Conservation (phyloP, 2,113 vertebrate genomes). For the Laticauda colubrina region DNA sequence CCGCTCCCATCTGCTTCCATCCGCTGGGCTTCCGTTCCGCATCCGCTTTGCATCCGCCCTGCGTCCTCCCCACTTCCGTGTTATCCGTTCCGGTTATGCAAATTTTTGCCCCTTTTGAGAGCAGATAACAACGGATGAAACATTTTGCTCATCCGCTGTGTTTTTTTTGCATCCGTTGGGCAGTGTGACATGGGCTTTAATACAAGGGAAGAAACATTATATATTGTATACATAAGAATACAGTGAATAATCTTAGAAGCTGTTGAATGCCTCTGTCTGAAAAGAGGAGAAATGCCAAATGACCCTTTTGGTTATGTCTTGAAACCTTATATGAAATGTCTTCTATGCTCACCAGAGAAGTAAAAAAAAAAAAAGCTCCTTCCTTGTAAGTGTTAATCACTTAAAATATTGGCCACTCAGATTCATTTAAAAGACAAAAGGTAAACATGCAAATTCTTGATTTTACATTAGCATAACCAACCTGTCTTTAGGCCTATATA, state of each 20-base stretch:
- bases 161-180: too few species aligned
- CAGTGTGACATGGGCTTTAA: too few species aligned
- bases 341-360: slow-evolving; percentile 29
- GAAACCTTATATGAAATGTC: slow-evolving; percentile 33
- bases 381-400: background rate
- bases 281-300: background rate
- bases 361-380: background rate
- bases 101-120: too few species aligned
- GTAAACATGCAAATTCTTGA: background rate
- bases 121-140: too few species aligned
- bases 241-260: slow-evolving; percentile 58
- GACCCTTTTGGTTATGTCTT: background rate
- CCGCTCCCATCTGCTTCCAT: too few species aligned
- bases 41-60: too few species aligned
- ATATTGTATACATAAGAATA: slow-evolving; percentile 54
- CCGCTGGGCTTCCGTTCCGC: too few species aligned
- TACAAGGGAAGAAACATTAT: background rate
- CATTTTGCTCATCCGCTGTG: too few species aligned
- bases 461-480: background rate
- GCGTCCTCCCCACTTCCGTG: too few species aligned
- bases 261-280: background rate
- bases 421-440: background rate
- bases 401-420: background rate
- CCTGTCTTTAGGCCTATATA: background rate
- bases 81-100: too few species aligned